phyloP scores from a whole-genome alignment of 23 tunicate genomes.

The Phallusia fumigata region DNA sequence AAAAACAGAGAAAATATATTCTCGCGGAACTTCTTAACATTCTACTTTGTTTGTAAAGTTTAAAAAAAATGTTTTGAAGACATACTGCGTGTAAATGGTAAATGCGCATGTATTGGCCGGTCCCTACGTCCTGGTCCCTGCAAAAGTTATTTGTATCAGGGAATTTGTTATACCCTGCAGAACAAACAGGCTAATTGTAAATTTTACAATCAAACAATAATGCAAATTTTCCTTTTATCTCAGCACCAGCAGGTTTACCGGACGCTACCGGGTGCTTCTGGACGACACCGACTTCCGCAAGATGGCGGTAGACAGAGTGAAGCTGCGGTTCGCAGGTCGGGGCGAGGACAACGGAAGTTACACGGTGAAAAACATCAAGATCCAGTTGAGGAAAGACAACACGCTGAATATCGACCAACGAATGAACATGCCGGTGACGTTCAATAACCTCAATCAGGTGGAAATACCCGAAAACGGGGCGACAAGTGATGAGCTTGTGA shows the following conservation, averaged over 20 bases:
- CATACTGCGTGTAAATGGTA: no score
- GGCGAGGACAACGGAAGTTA: slow-evolving; percentile 32
- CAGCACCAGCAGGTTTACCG: slow-evolving; percentile 48
- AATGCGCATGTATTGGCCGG: neutral
- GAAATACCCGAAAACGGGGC: slow-evolving; percentile 28
- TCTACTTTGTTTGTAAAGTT: no score
- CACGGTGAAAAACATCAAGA: slow-evolving; percentile 18
- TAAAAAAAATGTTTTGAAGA: no score
- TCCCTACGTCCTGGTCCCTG: neutral
- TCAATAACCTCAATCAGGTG: neutral
- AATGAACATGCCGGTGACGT: slow-evolving; percentile 17
- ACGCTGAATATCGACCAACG: slow-evolving; percentile 45
- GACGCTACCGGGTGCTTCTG: slow-evolving; percentile 56
- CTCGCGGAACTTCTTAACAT: no score
- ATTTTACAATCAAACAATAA: no score
- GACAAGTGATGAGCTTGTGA: slow-evolving; percentile 24
- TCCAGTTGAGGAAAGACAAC: slow-evolving; percentile 44
- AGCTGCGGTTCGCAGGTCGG: slow-evolving; percentile 43
- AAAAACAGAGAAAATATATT: no score
- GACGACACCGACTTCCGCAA: slow-evolving; percentile 45
- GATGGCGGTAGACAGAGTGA: slow-evolving; percentile 14
- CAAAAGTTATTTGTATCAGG: slow-evolving; percentile 2
- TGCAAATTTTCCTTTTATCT: neutral
- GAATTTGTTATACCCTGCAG: no score
- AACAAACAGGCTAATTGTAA: no score